These are phyloP conservation scores for Agonopterix subpropinquella DNA, from an alignment of 2,888 invertebrate species.

Conservation along the genomic window DNA sequence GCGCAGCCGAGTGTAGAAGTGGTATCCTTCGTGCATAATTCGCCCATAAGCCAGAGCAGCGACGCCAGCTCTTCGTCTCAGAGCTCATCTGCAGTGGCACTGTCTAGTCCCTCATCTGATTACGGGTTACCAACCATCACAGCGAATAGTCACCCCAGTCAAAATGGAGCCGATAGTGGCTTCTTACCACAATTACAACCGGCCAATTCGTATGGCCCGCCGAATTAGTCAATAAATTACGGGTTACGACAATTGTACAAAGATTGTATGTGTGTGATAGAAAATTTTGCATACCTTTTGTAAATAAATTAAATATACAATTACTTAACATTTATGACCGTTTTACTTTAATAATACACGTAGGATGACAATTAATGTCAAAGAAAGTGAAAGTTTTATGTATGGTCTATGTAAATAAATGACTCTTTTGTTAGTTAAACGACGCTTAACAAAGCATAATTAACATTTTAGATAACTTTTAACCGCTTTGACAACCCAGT, in stretches of 20 bases:
- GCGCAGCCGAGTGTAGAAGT: conserved; percentile 63
- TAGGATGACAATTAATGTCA: not conserved
- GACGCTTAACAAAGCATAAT: no score
- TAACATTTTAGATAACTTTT: not conserved
- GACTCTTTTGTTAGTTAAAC: no score
- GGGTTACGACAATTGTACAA: not conserved
- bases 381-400: no score
- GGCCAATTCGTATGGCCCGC: conserved; percentile 46
- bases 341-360: not conserved
- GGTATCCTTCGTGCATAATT: conserved; percentile 57
- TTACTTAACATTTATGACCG: not conserved
- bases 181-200: conserved; percentile 55
- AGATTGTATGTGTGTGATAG: conserved; percentile 7
- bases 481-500: no score
- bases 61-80: conserved; percentile 17
- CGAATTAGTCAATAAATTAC: conserved; percentile 30
- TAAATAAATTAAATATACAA: conserved; percentile 21
- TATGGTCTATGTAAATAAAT: no score
- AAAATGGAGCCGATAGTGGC: conserved; percentile 22
- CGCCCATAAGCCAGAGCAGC: conserved; percentile 23
- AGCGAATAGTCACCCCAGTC: conserved; percentile 25
- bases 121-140: conserved; percentile 38
- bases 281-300: conserved; percentile 15
- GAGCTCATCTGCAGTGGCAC: conserved; percentile 23
- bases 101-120: conserved; percentile 24